Conservation (phyloP, 1,140 invertebrate genomes). For the Procambarus virginalis region DNA sequence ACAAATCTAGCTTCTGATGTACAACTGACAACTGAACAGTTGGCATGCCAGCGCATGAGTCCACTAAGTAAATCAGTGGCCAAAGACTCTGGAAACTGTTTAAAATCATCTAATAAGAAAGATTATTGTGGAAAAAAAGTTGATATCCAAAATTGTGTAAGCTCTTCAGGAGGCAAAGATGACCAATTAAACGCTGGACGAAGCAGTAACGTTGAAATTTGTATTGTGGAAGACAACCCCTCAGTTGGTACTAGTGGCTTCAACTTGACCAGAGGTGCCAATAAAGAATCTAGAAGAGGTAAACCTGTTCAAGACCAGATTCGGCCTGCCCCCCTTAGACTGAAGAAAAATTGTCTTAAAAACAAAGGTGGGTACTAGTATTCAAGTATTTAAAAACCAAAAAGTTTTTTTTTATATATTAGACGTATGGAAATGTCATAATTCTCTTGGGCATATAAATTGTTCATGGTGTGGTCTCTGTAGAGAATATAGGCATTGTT, state of each 20-base stretch:
- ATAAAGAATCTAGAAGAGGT: neutral
- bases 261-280: neutral
- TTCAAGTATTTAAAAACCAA: neutral
- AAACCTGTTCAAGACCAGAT: neutral
- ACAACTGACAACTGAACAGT: neutral
- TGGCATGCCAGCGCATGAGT: neutral
- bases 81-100: neutral
- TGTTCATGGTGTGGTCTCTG: too few relatives aligned
- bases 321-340: neutral
- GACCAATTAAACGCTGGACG: neutral
- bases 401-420: neutral
- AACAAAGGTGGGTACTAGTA: neutral
- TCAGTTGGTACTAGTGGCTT: neutral
- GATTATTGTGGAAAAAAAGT: neutral
- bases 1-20: neutral
- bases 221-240: neutral
- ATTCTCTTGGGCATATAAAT: too few relatives aligned
- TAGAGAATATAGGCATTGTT: too few relatives aligned
- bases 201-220: neutral
- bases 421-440: too few relatives aligned
- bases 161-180: neutral
- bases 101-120: neutral
- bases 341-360: neutral
- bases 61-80: neutral
- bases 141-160: neutral